phyloP scores from a whole-genome alignment of 2,888 invertebrate species.

The Celastrina argiolus region DNA sequence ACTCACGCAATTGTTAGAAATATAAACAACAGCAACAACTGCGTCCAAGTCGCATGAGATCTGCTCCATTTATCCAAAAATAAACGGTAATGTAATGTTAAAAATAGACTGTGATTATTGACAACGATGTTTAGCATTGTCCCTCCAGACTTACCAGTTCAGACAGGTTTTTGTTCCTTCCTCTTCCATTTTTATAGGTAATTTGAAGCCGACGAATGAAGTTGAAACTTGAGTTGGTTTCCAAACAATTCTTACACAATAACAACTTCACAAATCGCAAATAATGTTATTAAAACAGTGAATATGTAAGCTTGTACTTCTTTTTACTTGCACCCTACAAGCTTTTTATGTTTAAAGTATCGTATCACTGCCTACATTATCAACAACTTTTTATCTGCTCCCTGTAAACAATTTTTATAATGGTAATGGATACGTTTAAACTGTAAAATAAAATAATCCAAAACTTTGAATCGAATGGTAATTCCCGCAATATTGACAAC shows the following conservation, averaged over 20 bases:
- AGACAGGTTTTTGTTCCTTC: slow-evolving; percentile 63
- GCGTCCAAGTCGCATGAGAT: slow-evolving; percentile 47
- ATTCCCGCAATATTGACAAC: slow-evolving; percentile 22
- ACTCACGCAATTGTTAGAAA: slow-evolving; percentile 4
- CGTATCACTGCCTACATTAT: background rate
- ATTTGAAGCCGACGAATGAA: background rate
- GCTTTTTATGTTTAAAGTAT: background rate
- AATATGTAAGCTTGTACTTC: background rate
- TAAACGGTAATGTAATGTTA: slow-evolving; percentile 60
- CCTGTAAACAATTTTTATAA: background rate
- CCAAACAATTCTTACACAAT: background rate
- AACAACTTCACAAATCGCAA: background rate
- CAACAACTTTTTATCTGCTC: background rate
- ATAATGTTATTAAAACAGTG: background rate
- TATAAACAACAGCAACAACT: slow-evolving; percentile 37
- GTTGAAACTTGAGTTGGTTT: background rate
- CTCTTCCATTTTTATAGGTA: slow-evolving; percentile 52
- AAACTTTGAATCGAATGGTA: slow-evolving; percentile 7
- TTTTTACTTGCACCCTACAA: background rate
- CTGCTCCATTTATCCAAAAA: slow-evolving; percentile 69
- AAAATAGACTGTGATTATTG: slow-evolving; percentile 63
- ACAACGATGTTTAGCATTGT: slow-evolving; percentile 43
- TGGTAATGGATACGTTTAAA: background rate
- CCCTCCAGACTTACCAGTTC: slow-evolving; percentile 68
- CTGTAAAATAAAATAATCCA: slow-evolving; percentile 14